Conservation (phyloP, 2,113 vertebrate species). For the Raja brachyura region DNA sequence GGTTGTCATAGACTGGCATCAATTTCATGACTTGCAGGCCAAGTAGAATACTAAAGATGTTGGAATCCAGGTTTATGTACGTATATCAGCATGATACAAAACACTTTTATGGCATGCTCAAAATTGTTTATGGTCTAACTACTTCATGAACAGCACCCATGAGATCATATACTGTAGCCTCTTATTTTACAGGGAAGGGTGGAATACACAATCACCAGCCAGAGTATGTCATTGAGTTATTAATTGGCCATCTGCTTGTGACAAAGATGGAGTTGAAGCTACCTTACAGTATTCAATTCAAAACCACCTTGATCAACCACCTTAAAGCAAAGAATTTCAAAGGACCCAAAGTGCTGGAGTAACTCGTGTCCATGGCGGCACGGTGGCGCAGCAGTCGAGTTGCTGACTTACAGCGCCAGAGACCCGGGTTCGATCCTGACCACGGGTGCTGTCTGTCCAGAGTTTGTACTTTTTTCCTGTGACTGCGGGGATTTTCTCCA, state of each 20-base stretch:
- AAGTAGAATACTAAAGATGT: not conserved
- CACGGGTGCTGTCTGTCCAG: too few relatives aligned
- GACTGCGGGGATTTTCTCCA: too few relatives aligned
- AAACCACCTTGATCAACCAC: not conserved
- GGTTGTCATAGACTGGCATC: not conserved
- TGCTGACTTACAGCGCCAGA: too few relatives aligned
- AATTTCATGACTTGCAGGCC: not conserved
- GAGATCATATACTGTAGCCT: not conserved
- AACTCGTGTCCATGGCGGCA: too few relatives aligned
- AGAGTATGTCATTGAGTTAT: not conserved
- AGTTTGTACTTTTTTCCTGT: too few relatives aligned
- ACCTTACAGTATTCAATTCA: not conserved
- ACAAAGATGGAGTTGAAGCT: not conserved
- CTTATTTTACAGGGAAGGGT: not conserved
- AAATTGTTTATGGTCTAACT: not conserved
- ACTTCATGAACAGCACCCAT: not conserved
- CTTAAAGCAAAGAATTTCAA: not conserved
- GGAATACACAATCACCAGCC: not conserved
- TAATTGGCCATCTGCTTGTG: not conserved
- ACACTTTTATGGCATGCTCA: not conserved
- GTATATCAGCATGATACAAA: conserved; percentile 14
- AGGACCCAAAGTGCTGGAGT: not conserved
- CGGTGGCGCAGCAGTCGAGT: too few relatives aligned
- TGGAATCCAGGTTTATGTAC: not conserved
- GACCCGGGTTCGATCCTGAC: too few relatives aligned